Evolutionary conservation across 1,140 invertebrate species (phyloP).

Genomic region (Dysdera silvatica): DNA sequence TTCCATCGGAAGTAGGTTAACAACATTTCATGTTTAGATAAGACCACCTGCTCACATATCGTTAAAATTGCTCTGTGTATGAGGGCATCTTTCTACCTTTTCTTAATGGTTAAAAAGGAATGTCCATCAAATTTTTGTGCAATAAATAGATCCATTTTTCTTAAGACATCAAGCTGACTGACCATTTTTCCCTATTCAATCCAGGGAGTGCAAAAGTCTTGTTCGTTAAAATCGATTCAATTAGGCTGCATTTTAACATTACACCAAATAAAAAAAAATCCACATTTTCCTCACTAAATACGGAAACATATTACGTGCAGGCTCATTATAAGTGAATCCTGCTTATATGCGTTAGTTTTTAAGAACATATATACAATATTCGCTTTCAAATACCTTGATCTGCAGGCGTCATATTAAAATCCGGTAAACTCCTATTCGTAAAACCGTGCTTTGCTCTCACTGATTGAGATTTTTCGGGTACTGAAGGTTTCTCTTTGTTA

Average conservation of each 20-base stretch:
- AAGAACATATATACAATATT: neutral
- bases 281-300: neutral
- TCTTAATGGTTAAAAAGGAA: too few species aligned
- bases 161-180: too few species aligned
- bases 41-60: too few species aligned
- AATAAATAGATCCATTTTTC: too few species aligned
- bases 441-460: conserved; percentile 26
- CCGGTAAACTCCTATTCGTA: conserved; percentile 17
- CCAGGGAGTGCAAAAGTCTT: too few species aligned
- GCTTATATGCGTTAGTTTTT: neutral
- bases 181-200: too few species aligned
- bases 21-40: too few species aligned
- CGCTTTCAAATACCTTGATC: conserved; percentile 18
- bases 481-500: conserved; percentile 3
- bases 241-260: neutral
- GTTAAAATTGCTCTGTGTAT: too few species aligned
- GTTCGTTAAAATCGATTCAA: neutral
- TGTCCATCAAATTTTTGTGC: too few species aligned
- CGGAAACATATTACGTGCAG: neutral
- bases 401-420: conserved; percentile 21
- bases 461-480: conserved; percentile 25
- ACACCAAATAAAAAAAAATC: neutral
- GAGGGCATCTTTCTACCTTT: too few species aligned
- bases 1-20: too few species aligned
- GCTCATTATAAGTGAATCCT: neutral